Conservation (phyloP, 2,797 vertebrate genomes). For the Gymnopithys bicolor region DNA sequence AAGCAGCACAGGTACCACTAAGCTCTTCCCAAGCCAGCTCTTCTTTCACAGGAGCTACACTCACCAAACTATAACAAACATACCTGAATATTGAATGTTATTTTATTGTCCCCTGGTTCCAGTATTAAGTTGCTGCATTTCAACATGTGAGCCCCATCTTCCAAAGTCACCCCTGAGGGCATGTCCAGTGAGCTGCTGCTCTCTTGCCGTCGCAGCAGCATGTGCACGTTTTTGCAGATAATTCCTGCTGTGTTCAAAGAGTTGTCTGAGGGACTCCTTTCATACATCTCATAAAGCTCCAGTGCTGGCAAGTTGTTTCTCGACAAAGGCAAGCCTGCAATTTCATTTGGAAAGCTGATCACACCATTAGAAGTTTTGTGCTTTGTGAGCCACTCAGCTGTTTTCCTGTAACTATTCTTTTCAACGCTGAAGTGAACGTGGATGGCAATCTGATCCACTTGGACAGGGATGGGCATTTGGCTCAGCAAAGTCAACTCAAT, state of each 20-base stretch:
- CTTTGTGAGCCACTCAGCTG: constrained; percentile 79
- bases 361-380: constrained; percentile 81
- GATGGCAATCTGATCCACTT: constrained; percentile 85
- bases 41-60: background rate
- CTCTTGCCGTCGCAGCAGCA: constrained; percentile 88
- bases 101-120: constrained; percentile 87
- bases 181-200: constrained; percentile 81
- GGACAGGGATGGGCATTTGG: constrained; percentile 89
- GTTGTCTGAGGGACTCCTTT: constrained; percentile 90
- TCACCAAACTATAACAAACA: background rate
- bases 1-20: background rate
- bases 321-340: constrained; percentile 51
- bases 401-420: constrained; percentile 81
- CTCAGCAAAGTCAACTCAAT: constrained; percentile 88
- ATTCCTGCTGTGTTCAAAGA: constrained; percentile 87
- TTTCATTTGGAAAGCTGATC: constrained; percentile 80
- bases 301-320: constrained; percentile 65
- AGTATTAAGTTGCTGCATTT: constrained; percentile 82
- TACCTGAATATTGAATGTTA: constrained; percentile 89
- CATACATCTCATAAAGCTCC: constrained; percentile 89
- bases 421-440: constrained; percentile 89
- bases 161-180: constrained; percentile 76
- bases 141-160: constrained; percentile 86
- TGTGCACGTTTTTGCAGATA: constrained; percentile 92
- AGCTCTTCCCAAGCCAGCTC: background rate